Evolutionary conservation across 2,113 vertebrate genomes (phyloP).

Genomic region (Phasianus colchicus): DNA sequence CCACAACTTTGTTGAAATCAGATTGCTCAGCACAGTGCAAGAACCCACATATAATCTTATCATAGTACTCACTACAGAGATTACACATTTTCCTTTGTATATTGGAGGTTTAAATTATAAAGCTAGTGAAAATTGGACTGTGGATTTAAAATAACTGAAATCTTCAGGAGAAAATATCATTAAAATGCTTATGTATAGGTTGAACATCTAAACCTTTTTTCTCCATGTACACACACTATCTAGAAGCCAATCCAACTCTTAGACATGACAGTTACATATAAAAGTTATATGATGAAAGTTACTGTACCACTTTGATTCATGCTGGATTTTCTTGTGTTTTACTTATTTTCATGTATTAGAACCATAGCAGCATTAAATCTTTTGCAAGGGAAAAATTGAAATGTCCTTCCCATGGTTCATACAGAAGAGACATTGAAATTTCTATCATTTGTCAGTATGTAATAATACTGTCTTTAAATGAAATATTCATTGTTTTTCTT

Average conservation of each 20-base stretch:
- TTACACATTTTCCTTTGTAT: background rate
- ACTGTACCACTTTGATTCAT: background rate
- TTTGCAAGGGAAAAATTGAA: background rate
- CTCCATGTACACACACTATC: background rate
- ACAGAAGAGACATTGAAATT: background rate
- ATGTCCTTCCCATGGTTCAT: background rate
- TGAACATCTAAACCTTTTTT: background rate
- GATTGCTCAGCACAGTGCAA: background rate
- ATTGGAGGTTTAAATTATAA: background rate
- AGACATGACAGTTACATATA: background rate
- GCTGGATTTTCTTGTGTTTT: background rate
- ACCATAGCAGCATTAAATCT: background rate
- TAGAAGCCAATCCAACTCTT: background rate
- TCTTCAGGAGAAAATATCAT: background rate
- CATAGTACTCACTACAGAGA: background rate
- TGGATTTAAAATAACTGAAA: background rate
- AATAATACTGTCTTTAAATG: background rate
- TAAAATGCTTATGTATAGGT: background rate
- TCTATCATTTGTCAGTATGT: background rate
- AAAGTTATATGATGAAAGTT: background rate
- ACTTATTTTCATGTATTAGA: background rate
- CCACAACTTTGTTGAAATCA: background rate
- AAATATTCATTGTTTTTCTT: background rate
- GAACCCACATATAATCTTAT: accelerated
- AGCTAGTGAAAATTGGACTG: background rate